Base-by-base conservation (phyloP, 2,113 vertebrate species). In the Neolamprologus sp. region DNA sequence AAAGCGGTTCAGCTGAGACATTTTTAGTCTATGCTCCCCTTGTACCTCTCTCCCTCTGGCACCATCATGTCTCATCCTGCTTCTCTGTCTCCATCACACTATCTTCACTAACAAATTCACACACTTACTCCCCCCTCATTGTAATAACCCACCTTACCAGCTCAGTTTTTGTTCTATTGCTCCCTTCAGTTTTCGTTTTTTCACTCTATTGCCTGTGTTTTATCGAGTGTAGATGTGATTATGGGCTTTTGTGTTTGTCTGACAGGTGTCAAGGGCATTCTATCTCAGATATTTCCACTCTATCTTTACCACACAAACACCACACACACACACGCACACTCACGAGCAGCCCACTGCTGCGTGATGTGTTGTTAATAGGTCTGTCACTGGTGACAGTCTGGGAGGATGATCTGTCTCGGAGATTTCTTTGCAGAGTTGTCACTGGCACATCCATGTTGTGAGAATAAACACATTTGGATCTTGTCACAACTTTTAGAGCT, bases 281-380 rank as follows among this genome's bases (percentile, higher is more conserved):
- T 81, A 88, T 93, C 85, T 83, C 78, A 81, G 58, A 89, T 82
- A 88, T 89, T 93, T 91, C 68, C 84, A 35, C 80, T 90, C 78
- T 85, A 60, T 91, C 84, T 91, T 87, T 58, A 82, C 82, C 47
- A 53, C 87, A 82, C 82, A 92, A 51, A 30, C 42, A n/a, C 42
- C 82, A 79, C 30, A 84, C 21, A 84, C 79, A 55, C 14, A 40
- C 30, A 45, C 26, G 55, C 71, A 10, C 5, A 85, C 58, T 40
- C 28, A 7, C 26, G 49, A 89, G 90, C 71, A 89, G 88, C 88
- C 88, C 89, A 89, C 81, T 91, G 89, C 84, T 80, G 92, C 87
- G 47, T 93, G 94, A 96, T 89, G 93, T 93, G 94, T 93, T 89
- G 94, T 94, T 95, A 96, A 96, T 96, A 93, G 94, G 92, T 93